Evolutionary conservation across 2,797 vertebrate species (phyloP), one percentile per base, ranked within the genome.

Genomic region (Linurgus olivaceus): DNA sequence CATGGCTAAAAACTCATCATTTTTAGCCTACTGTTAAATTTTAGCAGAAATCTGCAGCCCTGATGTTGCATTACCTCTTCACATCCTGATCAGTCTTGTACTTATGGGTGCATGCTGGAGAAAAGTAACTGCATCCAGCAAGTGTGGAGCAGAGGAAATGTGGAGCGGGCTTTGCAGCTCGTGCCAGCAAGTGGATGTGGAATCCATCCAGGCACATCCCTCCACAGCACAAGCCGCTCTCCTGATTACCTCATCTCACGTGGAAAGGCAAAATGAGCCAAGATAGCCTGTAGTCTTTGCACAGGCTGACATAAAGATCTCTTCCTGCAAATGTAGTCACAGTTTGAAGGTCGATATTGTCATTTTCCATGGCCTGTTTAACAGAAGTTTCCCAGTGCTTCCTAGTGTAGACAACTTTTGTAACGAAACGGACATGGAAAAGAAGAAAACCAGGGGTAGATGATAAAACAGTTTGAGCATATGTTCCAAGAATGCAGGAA

Each of bases 391-490:
- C 35, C 88, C 35, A 9, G 25, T 2, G 1, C 80, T 81, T 93
- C 58, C 20, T 70, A 48, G 73, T 40, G 82, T 45, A 79, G 91
- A 77, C 31, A 40, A 31, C 23, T 52, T 63, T 59, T 45, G 55
- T 75, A 45, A 87, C 75, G 17, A 59, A 88, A 52, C 16, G 45
- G 78, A 63, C 63, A 51, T 24, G 28, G 17, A 16, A 77, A 91
- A 63, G 78, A 91, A 83, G 35, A 66, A 95, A 95, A 87, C n/a
- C 23, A 83, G 66, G 17, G 67, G 25, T 61, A 91, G 57, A 75
- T 72, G 48, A 92, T 62, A 92, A 97, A 96, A 92, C 17, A 15
- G 7, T 71, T 81, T 63, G 55, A 96, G 76, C 70, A 71, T 94
- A 75, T 94, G 48, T 85, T 95, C 93, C 57, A 79, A 68, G 86